phyloP scores from a whole-genome alignment of 2,797 vertebrate species.

The Tauraco hartlaubi region DNA sequence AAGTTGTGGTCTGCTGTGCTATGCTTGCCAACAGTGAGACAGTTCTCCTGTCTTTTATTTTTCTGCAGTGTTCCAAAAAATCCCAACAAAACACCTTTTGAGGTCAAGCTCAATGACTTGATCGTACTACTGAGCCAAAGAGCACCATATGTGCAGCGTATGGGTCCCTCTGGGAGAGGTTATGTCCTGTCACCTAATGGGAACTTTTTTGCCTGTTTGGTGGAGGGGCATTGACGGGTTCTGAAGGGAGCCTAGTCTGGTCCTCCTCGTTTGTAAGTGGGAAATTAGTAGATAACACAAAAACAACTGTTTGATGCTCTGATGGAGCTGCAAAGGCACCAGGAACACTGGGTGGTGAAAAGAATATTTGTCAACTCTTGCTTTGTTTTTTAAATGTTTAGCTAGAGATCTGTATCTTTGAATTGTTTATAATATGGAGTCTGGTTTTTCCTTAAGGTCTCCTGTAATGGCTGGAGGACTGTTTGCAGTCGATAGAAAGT shows the following conservation, averaged over 20 bases:
- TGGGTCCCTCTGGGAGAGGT: neutral
- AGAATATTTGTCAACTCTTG: constrained; percentile 12
- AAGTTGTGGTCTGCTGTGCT: constrained; percentile 5
- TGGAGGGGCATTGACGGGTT: constrained; percentile 8
- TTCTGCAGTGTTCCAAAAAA: neutral
- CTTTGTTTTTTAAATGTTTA: constrained; percentile 53
- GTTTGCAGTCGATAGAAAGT: constrained; percentile 96
- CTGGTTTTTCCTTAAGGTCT: constrained; percentile 85
- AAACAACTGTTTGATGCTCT: neutral
- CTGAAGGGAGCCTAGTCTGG: constrained; percentile 22
- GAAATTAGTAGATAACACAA: neutral
- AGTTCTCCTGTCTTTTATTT: neutral
- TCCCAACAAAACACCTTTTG: neutral
- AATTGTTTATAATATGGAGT: constrained; percentile 70
- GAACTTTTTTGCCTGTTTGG: neutral
- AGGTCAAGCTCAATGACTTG: neutral
- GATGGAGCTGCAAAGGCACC: neutral
- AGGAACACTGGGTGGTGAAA: neutral
- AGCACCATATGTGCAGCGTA: neutral
- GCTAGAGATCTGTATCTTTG: constrained; percentile 41
- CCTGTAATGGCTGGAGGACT: constrained; percentile 98
- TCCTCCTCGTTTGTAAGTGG: neutral
- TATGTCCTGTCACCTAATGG: neutral
- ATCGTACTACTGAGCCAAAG: neutral
- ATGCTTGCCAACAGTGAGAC: constrained; percentile 6